Conservation (phyloP, 2,113 vertebrate species). For the Trogon melanurus region DNA sequence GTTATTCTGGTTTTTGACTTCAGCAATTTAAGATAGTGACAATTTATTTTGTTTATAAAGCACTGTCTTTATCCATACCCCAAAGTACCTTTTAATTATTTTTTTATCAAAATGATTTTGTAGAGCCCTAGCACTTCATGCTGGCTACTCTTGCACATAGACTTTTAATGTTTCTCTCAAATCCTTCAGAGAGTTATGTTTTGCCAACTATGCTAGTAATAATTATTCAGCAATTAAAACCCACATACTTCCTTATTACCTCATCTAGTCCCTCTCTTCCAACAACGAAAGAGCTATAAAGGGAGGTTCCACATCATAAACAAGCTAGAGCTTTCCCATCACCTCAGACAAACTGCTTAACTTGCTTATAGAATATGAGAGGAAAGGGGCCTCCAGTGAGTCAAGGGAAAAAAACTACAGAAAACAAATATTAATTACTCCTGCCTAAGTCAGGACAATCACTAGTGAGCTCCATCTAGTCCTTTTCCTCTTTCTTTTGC, state of each 20-base stretch:
- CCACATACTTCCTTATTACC: not conserved
- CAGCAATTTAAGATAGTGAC: not conserved
- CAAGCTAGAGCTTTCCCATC: not conserved
- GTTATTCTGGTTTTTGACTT: not conserved
- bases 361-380: not conserved
- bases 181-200: not conserved
- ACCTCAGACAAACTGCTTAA: not conserved
- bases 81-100: not conserved
- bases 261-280: not conserved
- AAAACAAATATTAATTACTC: not conserved
- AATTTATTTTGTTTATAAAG: not conserved
- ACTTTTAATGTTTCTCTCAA: not conserved
- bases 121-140: not conserved
- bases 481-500: not conserved
- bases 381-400: not conserved
- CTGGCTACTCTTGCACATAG: not conserved
- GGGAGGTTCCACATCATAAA: not conserved
- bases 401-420: not conserved
- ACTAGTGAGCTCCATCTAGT: not conserved
- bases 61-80: not conserved
- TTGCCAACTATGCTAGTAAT: not conserved
- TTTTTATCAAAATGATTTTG: not conserved
- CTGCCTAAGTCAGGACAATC: not conserved
- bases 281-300: not conserved
- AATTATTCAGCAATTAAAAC: slow-evolving; percentile 19